A percentile compares a stretch with the other conserved stretches of the same genome.
These are phyloP conservation scores for Pelobates fuscus DNA, from an alignment of 2,113 vertebrate species.

Conservation along the genomic window DNA sequence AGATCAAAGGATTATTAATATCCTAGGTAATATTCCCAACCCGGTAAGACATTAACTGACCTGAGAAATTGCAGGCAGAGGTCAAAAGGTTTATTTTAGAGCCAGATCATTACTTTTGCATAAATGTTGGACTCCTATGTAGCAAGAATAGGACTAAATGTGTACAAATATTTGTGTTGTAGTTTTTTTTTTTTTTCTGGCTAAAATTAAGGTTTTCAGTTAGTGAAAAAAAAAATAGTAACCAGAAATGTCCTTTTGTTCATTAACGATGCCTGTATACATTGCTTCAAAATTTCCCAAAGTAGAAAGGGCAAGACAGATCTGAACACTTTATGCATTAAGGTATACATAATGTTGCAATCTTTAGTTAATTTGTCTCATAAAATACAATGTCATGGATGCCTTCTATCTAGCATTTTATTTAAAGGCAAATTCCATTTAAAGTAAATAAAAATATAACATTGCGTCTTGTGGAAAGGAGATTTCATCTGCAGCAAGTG, in stretches of 20 bases:
- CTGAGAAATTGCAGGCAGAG: constrained; percentile 20
- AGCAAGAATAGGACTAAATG: constrained; percentile 11
- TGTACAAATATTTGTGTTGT: constrained; percentile 18
- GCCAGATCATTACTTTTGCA: constrained; percentile 13
- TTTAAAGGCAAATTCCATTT: too few relatives aligned
- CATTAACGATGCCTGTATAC: constrained; percentile 24
- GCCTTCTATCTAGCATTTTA: too few relatives aligned
- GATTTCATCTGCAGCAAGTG: too few relatives aligned
- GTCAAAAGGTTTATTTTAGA: constrained; percentile 15
- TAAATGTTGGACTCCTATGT: constrained; percentile 13
- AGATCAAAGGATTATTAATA: constrained; percentile 39
- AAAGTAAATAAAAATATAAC: too few relatives aligned
- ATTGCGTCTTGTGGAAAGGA: too few relatives aligned
- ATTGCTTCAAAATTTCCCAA: constrained; percentile 2
- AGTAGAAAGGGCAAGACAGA: constrained; percentile 24
- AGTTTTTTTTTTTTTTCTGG: constrained; percentile 3
- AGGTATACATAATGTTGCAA: constrained; percentile 3
- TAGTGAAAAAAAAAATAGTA: constrained; percentile 5
- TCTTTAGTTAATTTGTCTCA: constrained; percentile 9
- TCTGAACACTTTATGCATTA: constrained; percentile 7
- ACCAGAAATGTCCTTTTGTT: constrained; percentile 27
- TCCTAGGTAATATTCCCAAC: constrained; percentile 36
- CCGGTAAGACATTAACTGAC: constrained; percentile 27
- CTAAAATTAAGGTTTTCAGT: constrained; percentile 19
- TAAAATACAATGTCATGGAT: background rate